Base-by-base conservation (phyloP, 2,888 invertebrate species). In the Amorpha juglandis region DNA sequence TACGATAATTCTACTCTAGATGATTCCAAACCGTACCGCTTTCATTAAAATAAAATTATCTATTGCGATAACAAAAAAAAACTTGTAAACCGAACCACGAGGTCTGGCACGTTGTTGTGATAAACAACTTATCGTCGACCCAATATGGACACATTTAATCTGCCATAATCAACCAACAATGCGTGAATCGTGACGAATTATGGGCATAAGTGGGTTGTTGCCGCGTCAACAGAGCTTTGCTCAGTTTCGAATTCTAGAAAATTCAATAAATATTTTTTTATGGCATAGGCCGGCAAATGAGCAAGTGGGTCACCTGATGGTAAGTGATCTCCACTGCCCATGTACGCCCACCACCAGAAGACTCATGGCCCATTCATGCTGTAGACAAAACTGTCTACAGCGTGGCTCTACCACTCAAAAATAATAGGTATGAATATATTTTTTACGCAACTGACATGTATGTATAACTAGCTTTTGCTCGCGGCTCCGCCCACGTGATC, bases 61-160 rank as follows among this genome's bases (percentile, higher is more conserved):
- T 66, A 48, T 19, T 35, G 3, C 14, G 47, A 53, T 47, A 47
- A 52, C 33, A 47, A 48, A 33, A 64, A 64, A 35, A 48, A n/a
- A 55, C 48, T 3, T 16, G 42, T 45, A 45, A 62, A 35, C 21
- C 4, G 27, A 35, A 64, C 52, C 21, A 45, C 47, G 47, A 48
- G 14, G 47, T 58, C 48, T 64, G 64, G 64, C 55, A 58, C 14
- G 35, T 14, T 35, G 14, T 33, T 12, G 35, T 14, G 71, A 74
- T 74, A 71, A 70, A 27, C 2, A 27, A 64, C 27, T 76, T 74
- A 77, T 77, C 77, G 64, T n/a, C 71, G 69, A 71, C 74, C 77
- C 45, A 75, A 68, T 76, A 19, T 6, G 65, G 70, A 68, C 68
- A 69, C 69, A 66, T 69, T 70, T 63, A 42, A 55, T 21, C 35